Base-by-base conservation (phyloP, 2,797 vertebrate species). In the Lophius americanus region DNA sequence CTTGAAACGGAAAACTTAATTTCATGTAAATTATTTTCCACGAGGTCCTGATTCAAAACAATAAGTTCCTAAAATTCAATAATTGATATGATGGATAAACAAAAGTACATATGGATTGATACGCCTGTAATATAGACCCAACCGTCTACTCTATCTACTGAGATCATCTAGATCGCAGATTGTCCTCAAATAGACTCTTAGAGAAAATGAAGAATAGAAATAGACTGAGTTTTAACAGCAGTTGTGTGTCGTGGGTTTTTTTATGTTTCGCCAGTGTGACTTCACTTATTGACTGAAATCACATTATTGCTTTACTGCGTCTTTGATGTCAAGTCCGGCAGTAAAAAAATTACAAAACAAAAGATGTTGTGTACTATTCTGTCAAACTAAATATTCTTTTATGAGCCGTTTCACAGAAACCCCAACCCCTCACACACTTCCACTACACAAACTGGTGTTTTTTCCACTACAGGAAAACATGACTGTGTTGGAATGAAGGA, bases 401-500 rank as follows among this genome's bases (percentile, higher is more conserved):
- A 23, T 23, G 23, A 23, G 23, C 23, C 23, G 23, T 6, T 64
- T 7, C 32, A 33, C 23, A 49, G 11, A 57, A 43, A 53, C 51
- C 43, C 1, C 33, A 46, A 65, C 60, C 70, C 32, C 42, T 39
- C 4, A 9, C 37, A 53, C 13, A 48, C 59, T 62, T 75, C 43
- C 33, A 46, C 50, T 7, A 11, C 44, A 56, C 39, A 38, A 38
- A 7, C 37, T 51, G 52, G 37, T 69, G 50, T 68, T 64, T 46
- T 14, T 38, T 56, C 64, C 14, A 12, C 6, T 43, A 38, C 12
- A 35, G 64, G 51, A 57, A 46, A 38, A 35, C 32, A 53, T 56
- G 33, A 36, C 46, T n/a, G 10, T 76, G 67, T 51, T 57, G 60
- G 53, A 75, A 51, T 41, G 13, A 7, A 58, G 79, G 33, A 60